Conservation (phyloP, 2,888 invertebrate genomes). For the Lutraria lutraria region DNA sequence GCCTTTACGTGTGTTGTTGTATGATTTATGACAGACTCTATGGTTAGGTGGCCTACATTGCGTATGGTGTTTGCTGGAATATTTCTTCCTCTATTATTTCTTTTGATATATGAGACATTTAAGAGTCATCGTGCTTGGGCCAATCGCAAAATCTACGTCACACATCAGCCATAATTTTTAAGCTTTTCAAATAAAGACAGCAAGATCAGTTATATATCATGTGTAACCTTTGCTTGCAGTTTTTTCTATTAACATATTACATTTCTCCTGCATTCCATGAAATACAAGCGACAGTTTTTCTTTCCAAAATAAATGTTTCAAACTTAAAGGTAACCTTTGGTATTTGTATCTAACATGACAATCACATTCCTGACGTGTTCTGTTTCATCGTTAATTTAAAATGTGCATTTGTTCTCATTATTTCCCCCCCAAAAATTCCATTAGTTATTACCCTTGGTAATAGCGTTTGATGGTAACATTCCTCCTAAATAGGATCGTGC, state of each 20-base stretch:
- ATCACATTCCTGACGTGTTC: background rate
- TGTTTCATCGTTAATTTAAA: background rate
- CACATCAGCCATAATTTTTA: too few relatives aligned
- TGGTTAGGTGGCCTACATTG: too few relatives aligned
- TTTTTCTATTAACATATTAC: background rate
- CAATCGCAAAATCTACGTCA: too few relatives aligned
- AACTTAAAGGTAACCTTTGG: background rate
- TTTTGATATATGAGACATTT: too few relatives aligned
- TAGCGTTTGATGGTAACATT: background rate
- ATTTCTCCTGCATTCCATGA: background rate
- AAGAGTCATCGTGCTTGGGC: too few relatives aligned
- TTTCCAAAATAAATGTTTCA: background rate
- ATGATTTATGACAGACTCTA: too few relatives aligned
- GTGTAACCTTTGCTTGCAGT: background rate
- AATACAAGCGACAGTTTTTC: background rate
- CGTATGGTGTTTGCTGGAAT: too few relatives aligned
- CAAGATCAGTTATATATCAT: background rate
- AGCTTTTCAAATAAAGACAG: background rate
- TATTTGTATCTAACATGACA: background rate
- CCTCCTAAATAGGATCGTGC: background rate
- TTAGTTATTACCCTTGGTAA: background rate
- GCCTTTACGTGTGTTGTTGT: too few relatives aligned
- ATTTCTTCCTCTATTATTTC: too few relatives aligned
- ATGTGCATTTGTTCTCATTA: conserved; percentile 22
- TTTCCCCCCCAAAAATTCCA: background rate